phyloP scores from a whole-genome alignment of 2,113 vertebrate genomes.

The Engystomops pustulosus region DNA sequence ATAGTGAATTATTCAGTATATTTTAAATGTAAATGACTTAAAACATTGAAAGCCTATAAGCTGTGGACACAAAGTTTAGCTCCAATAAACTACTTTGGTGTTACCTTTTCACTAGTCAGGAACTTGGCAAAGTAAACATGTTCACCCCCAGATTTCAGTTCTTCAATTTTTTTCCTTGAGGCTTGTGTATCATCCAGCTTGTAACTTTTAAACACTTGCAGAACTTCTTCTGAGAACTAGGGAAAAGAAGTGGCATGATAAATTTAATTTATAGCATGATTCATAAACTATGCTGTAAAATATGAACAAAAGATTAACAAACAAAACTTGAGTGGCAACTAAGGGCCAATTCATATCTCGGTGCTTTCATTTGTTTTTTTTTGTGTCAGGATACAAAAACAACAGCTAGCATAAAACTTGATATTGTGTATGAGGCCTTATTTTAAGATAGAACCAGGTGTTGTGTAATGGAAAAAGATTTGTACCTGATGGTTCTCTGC shows the following conservation, averaged over 20 bases:
- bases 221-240: slow-evolving; percentile 94
- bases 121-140: slow-evolving; percentile 99
- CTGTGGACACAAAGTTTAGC: neutral
- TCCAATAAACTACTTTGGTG: neutral
- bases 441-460: no score
- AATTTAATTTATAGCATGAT: neutral
- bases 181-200: slow-evolving; percentile 97
- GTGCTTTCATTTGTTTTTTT: no score
- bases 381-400: no score
- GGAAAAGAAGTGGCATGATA: neutral
- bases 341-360: no score
- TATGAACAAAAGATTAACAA: neutral
- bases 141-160: slow-evolving; percentile 88
- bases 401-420: no score
- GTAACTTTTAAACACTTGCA: slow-evolving; percentile 97
- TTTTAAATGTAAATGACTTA: neutral
- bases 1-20: neutral
- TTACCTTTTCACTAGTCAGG: slow-evolving; percentile 97
- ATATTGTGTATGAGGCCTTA: no score
- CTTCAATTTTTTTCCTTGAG: slow-evolving; percentile 92
- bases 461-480: no score
- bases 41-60: neutral
- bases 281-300: neutral
- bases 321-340: neutral
- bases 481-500: no score